These are phyloP conservation scores for Drosophila burlai DNA, from an alignment of 1,140 invertebrate species.

Conservation along the genomic window DNA sequence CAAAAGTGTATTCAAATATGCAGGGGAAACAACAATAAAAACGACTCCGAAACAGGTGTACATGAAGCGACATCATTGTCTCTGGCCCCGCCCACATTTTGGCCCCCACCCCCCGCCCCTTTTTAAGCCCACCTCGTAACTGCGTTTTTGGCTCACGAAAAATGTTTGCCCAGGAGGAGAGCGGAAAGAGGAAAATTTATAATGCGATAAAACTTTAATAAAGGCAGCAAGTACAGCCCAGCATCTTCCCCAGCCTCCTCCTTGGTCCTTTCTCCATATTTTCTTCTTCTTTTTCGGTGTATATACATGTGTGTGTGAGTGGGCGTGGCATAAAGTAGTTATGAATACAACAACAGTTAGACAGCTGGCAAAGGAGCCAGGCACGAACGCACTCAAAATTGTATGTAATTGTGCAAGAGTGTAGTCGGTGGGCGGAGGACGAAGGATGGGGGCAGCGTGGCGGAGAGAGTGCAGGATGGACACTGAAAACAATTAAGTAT, in stretches of 20 bases:
- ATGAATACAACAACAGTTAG: slow-evolving; percentile 78
- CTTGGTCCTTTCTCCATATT: not conserved
- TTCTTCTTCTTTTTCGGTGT: not conserved
- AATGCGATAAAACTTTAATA: slow-evolving; percentile 84
- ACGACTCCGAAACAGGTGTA: slow-evolving; percentile 80
- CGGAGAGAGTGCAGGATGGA: slow-evolving; percentile 17
- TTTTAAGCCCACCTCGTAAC: slow-evolving; percentile 20
- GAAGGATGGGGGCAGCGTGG: not conserved
- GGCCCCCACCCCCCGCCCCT: not conserved
- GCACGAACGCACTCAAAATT: slow-evolving; percentile 80
- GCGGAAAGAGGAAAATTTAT: slow-evolving; percentile 70
- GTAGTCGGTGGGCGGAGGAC: slow-evolving; percentile 23
- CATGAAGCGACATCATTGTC: slow-evolving; percentile 79
- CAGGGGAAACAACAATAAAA: slow-evolving; percentile 72
- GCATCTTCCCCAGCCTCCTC: not conserved
- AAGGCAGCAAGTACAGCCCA: slow-evolving; percentile 64
- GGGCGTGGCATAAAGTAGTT: slow-evolving; percentile 77
- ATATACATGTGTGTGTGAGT: slow-evolving; percentile 15
- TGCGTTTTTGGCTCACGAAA: slow-evolving; percentile 78
- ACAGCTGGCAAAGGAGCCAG: slow-evolving; percentile 56
- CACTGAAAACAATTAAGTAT: slow-evolving; percentile 19
- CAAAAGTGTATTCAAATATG: slow-evolving; percentile 82
- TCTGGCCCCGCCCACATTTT: slow-evolving; percentile 15
- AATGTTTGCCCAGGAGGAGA: slow-evolving; percentile 58
- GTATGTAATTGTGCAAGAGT: slow-evolving; percentile 82